Conservation (phyloP, 2,888 invertebrate species). For the Acleris cristana region DNA sequence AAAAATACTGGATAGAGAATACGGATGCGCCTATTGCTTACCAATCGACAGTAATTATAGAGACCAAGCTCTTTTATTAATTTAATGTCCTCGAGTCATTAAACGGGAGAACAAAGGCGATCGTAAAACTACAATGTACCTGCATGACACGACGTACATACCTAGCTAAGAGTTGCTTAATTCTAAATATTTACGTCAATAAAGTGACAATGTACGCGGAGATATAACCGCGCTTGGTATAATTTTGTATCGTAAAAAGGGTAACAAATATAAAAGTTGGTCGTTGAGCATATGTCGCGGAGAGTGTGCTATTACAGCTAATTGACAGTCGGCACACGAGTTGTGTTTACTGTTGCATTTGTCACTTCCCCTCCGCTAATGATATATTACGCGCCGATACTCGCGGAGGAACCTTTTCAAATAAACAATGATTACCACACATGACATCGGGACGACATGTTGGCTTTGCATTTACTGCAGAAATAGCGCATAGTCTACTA, state of each 20-base stretch:
- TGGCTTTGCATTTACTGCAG: not conserved
- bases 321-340: constrained; percentile 74
- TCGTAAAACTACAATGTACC: constrained; percentile 27
- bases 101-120: constrained; percentile 29
- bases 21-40: constrained; percentile 1
- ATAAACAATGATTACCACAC: constrained; percentile 55
- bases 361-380: constrained; percentile 76
- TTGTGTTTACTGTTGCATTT: constrained; percentile 71
- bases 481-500: not conserved
- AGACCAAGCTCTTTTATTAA: not conserved
- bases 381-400: constrained; percentile 61
- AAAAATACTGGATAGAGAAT: not conserved
- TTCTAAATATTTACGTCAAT: constrained; percentile 28
- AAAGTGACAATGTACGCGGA: constrained; percentile 23
- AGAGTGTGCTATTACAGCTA: constrained; percentile 69
- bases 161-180: constrained; percentile 25
- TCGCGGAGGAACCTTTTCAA: constrained; percentile 56
- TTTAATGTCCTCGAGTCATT: constrained; percentile 15
- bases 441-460: constrained; percentile 14
- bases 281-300: constrained; percentile 73
- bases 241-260: constrained; percentile 73
- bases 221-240: constrained; percentile 47
- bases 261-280: constrained; percentile 69
- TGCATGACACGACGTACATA: constrained; percentile 17
- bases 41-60: not conserved